Percentiles rank a stretch among this genome's conserved stretches.
Conservation (phyloP, 2,113 vertebrate species). For the Silurus asotus region DNA sequence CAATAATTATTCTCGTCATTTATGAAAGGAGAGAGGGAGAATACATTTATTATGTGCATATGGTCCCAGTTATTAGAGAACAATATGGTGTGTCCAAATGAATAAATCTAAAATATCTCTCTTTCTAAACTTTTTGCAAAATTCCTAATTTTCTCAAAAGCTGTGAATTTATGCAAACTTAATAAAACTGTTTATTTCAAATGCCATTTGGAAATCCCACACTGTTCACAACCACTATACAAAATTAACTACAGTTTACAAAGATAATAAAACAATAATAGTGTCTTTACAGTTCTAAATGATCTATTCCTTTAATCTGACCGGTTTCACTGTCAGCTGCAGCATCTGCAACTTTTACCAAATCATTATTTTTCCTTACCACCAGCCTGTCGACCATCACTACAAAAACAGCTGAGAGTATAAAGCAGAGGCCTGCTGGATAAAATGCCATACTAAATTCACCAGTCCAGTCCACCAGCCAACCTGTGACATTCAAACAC, state of each 20-base stretch:
- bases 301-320: not conserved
- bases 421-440: not conserved
- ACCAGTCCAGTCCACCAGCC: not conserved
- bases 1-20: not conserved
- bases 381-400: slow-evolving; percentile 1
- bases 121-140: not conserved
- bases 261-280: not conserved
- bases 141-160: not conserved
- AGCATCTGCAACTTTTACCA: not conserved
- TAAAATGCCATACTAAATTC: not conserved
- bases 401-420: not conserved
- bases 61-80: too few species aligned
- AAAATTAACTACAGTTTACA: not conserved
- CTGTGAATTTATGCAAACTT: not conserved
- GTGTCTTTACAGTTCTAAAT: not conserved
- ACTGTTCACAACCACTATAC: not conserved
- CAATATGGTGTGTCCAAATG: not conserved
- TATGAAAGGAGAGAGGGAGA: not conserved
- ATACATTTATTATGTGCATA: not conserved
- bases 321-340: not conserved
- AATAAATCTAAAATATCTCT: not conserved
- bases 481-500: not conserved
- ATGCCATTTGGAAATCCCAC: not conserved
- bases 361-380: not conserved
- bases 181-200: not conserved